These are phyloP conservation scores for Staurois parvus DNA, from an alignment of 2,797 vertebrate genomes.

Conservation along the genomic window DNA sequence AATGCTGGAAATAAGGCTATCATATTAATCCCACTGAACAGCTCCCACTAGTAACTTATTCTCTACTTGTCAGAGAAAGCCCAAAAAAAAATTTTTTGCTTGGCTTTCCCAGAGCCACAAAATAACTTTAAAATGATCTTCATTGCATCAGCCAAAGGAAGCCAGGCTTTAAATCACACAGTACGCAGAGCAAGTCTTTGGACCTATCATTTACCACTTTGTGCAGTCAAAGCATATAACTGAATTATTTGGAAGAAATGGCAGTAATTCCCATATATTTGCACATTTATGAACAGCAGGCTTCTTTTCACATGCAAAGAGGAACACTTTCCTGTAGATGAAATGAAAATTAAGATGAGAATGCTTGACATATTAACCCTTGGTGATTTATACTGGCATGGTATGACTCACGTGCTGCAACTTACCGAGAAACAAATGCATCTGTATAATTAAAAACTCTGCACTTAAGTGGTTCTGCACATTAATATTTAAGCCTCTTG, in stretches of 20 bases:
- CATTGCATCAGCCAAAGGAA: slow-evolving; percentile 69
- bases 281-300: slow-evolving; percentile 71
- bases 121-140: slow-evolving; percentile 70
- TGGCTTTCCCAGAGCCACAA: slow-evolving; percentile 28
- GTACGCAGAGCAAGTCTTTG: slow-evolving; percentile 68
- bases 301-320: slow-evolving; percentile 70
- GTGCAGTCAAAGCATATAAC: slow-evolving; percentile 74
- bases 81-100: not conserved
- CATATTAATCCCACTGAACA: not conserved
- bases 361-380: slow-evolving; percentile 64
- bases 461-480: slow-evolving; percentile 58
- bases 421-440: slow-evolving; percentile 61
- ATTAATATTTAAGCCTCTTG: slow-evolving; percentile 50
- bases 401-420: slow-evolving; percentile 53
- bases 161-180: slow-evolving; percentile 70
- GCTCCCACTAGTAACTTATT: not conserved
- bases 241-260: slow-evolving; percentile 71
- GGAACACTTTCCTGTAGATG: slow-evolving; percentile 62
- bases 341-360: slow-evolving; percentile 64
- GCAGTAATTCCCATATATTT: slow-evolving; percentile 67
- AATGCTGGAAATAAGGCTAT: not conserved
- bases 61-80: not conserved
- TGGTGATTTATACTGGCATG: slow-evolving; percentile 58
- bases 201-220: slow-evolving; percentile 69
- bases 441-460: slow-evolving; percentile 48